Percentiles rank a stretch among this genome's conserved stretches.
These are phyloP conservation scores for Coptotermes formosanus DNA, from an alignment of 1,140 invertebrate species.

Conservation along the genomic window DNA sequence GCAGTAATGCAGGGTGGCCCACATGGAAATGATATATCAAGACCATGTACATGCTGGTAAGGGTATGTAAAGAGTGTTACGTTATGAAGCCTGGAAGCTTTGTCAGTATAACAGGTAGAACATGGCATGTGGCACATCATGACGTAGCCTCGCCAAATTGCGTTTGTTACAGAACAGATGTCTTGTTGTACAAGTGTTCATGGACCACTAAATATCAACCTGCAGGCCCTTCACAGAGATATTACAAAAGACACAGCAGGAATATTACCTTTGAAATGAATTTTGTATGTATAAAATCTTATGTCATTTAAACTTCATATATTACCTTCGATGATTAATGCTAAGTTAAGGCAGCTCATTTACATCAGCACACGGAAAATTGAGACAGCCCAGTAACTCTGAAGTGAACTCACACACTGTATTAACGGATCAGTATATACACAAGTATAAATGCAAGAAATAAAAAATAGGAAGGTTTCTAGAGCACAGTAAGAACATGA, in stretches of 20 bases:
- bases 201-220: too few relatives aligned
- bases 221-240: too few relatives aligned
- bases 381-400: not conserved
- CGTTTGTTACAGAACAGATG: too few relatives aligned
- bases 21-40: too few relatives aligned
- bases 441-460: not conserved
- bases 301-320: not conserved
- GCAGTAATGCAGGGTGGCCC: too few relatives aligned
- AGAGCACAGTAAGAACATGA: not conserved
- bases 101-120: too few relatives aligned
- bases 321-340: not conserved
- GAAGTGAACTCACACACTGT: not conserved
- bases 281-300: not conserved
- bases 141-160: too few relatives aligned
- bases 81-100: too few relatives aligned
- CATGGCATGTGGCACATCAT: too few relatives aligned
- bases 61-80: too few relatives aligned
- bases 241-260: not conserved
- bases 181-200: too few relatives aligned
- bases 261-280: not conserved
- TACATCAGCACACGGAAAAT: not conserved
- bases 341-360: not conserved
- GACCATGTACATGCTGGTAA: too few relatives aligned
- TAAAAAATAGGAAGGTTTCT: not conserved
- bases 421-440: not conserved